Percentiles rank a stretch among this genome's conserved stretches.
Conservation (phyloP, 2,888 invertebrate species). For the Aplocera efformata region DNA sequence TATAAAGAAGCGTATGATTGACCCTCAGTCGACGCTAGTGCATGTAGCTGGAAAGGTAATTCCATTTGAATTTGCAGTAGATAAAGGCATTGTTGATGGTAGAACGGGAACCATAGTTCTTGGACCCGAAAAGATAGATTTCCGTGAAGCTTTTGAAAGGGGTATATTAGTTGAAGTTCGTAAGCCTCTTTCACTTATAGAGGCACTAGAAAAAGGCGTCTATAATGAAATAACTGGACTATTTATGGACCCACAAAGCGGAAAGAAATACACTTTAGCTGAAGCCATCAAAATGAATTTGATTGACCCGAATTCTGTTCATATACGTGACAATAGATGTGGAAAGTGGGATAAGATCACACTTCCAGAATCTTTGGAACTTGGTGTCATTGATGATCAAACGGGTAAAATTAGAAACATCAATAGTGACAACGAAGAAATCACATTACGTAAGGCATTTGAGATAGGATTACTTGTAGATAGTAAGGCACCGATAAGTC, state of each 20-base stretch:
- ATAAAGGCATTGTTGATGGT: slow-evolving; percentile 87
- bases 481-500: slow-evolving; percentile 88
- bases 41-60: slow-evolving; percentile 89
- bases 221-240: slow-evolving; percentile 88
- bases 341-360: slow-evolving; percentile 89
- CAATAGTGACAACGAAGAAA: slow-evolving; percentile 82
- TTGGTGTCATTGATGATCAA: slow-evolving; percentile 86
- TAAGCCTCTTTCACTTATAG: slow-evolving; percentile 89
- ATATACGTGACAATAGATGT: slow-evolving; percentile 87
- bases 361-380: slow-evolving; percentile 88
- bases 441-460: slow-evolving; percentile 88
- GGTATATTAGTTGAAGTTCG: slow-evolving; percentile 90
- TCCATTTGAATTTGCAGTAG: slow-evolving; percentile 91
- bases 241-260: slow-evolving; percentile 91
- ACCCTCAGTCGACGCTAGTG: slow-evolving; percentile 92
- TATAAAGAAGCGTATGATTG: slow-evolving; percentile 90
- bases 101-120: slow-evolving; percentile 85
- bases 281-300: slow-evolving; percentile 91
- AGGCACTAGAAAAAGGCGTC: slow-evolving; percentile 90
- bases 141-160: slow-evolving; percentile 91
- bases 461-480: slow-evolving; percentile 90
- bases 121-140: slow-evolving; percentile 84
- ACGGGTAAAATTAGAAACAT: slow-evolving; percentile 86
- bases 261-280: slow-evolving; percentile 87
- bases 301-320: slow-evolving; percentile 91